Evolutionary conservation across 1,140 invertebrate species (phyloP), one percentile per base, ranked within the genome.

Genomic region (Calosoma granatense): DNA sequence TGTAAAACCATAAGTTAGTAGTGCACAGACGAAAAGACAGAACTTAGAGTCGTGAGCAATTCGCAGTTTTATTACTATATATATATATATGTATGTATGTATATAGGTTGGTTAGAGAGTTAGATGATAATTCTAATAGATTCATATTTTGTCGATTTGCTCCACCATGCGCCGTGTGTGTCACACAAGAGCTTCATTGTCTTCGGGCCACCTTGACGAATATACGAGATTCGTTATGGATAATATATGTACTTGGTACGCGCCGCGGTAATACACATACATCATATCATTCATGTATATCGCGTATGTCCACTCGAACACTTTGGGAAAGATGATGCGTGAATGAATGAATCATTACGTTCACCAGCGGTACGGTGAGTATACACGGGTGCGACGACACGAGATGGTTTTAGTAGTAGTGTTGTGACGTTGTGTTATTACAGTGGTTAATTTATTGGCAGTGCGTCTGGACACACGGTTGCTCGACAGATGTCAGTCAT

Each of bases 191-290:
- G 56, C 43, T n/a, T n/a, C n/a, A n/a, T n/a, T 41, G 56, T 52
- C 59, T 64, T 64, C 64, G 64, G 64, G 64, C 64, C 64, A 61
- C 64, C 62, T 62, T 61, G 60, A 36, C 52, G 55, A n/a, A n/a
- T n/a, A n/a, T n/a, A n/a, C n/a, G n/a, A n/a, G n/a, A n/a, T n/a
- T n/a, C n/a, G n/a, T n/a, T n/a, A n/a, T n/a, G n/a, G n/a, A n/a
- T n/a, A n/a, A n/a, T n/a, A n/a, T n/a, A n/a, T n/a, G n/a, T n/a
- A n/a, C n/a, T n/a, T n/a, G 26, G 26, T 30, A 4, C 4, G 14
- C 26, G 26, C 4, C 26, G 26, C 26, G 26, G n/a, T n/a, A 30
- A 30, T 30, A 30, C 26, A 14, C 26, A 6, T n/a, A n/a, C n/a
- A n/a, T n/a, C n/a, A n/a, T n/a, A n/a, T n/a, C n/a, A n/a, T n/a